These are phyloP conservation scores for Onychomys arenicola DNA, from an alignment of 2,797 vertebrate genomes.

Conservation along the genomic window DNA sequence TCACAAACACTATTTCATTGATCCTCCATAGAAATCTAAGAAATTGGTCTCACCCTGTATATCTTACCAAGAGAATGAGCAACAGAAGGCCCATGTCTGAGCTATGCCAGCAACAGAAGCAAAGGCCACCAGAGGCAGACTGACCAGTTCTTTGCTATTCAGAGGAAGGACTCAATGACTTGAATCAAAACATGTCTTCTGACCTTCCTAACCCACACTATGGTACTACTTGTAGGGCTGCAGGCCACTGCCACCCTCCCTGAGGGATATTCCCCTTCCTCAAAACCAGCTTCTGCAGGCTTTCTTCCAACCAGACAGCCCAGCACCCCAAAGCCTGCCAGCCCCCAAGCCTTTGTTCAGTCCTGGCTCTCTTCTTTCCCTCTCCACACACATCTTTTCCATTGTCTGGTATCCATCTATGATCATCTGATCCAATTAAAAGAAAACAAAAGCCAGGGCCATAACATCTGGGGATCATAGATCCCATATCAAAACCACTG, in stretches of 20 bases:
- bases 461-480: constrained; percentile 50
- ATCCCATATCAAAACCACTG: neutral
- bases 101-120: neutral
- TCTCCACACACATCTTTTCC: constrained; percentile 5
- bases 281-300: neutral
- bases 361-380: neutral
- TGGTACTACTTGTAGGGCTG: neutral
- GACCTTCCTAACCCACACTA: neutral
- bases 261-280: neutral
- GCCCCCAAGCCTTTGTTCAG: neutral
- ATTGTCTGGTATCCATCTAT: constrained; percentile 54
- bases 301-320: neutral
- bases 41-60: neutral
- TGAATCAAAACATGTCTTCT: neutral
- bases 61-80: neutral
- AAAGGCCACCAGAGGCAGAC: neutral
- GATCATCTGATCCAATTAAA: constrained; percentile 1
- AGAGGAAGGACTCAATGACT: neutral
- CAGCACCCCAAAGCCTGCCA: neutral
- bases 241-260: neutral
- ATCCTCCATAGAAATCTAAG: neutral
- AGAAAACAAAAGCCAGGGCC: neutral
- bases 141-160: neutral
- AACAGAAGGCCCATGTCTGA: rapidly evolving
- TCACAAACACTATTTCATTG: neutral